phyloP scores from a whole-genome alignment of 2,888 invertebrate species.

The Agapostemon virescens region DNA sequence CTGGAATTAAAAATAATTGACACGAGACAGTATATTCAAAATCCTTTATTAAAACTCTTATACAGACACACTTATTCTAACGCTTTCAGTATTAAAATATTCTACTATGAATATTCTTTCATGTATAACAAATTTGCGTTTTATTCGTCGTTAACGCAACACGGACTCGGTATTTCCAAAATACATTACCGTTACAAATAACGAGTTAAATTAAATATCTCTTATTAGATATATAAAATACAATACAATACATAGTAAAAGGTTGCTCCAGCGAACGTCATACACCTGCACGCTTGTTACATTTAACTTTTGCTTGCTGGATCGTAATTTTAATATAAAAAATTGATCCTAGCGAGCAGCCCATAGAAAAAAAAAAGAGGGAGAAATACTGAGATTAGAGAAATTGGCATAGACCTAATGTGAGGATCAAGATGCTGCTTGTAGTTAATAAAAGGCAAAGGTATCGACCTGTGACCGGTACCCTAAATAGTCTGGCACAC shows the following conservation, averaged over 20 bases:
- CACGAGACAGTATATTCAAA: background rate
- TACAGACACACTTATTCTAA: background rate
- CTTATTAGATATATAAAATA: background rate
- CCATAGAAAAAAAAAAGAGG: background rate
- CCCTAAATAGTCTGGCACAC: slow-evolving; percentile 87
- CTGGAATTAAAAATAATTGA: background rate
- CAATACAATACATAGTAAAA: slow-evolving; percentile 2
- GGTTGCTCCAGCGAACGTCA: background rate
- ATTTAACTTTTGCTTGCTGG: background rate
- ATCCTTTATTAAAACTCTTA: background rate
- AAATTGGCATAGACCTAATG: slow-evolving; percentile 88
- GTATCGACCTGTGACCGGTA: slow-evolving; percentile 87
- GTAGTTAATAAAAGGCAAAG: slow-evolving; percentile 85
- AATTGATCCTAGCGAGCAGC: background rate
- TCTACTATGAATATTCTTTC: background rate
- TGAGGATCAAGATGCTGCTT: slow-evolving; percentile 83
- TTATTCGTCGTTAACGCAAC: background rate
- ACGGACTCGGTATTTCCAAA: background rate
- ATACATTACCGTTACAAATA: no score
- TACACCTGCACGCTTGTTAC: background rate
- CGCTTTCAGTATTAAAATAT: background rate
- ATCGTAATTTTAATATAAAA: background rate
- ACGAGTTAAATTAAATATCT: background rate
- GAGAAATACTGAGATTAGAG: slow-evolving; percentile 78
- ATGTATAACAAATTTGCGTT: background rate